Conservation (phyloP, 35 echinoderm and acorn worm species). For the Apostichopus parvimensis region DNA sequence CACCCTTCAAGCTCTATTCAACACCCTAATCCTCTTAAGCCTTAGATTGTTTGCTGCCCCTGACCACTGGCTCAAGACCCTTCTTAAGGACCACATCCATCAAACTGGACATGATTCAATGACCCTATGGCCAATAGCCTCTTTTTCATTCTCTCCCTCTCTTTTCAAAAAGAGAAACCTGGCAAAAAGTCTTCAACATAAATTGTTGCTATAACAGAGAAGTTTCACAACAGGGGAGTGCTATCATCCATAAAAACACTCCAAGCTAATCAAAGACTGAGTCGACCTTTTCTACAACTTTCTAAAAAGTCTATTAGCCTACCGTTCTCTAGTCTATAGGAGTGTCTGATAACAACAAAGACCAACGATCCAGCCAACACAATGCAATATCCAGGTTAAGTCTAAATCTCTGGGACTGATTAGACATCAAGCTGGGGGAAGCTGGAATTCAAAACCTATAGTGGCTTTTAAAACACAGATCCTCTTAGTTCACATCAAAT, state of each 20-base stretch:
- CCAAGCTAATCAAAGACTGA: neutral
- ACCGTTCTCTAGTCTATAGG: too few relatives aligned
- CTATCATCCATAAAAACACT: neutral
- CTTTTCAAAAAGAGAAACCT: neutral
- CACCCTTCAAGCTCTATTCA: constrained; percentile 5
- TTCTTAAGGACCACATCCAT: constrained; percentile 1
- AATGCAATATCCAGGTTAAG: neutral
- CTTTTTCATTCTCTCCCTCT: neutral
- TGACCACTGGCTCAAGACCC: constrained; percentile 7
- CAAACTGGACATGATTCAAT: neutral
- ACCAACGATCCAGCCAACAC: neutral
- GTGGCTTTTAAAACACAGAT: neutral
- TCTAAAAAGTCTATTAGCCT: too few relatives aligned
- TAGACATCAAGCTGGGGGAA: neutral
- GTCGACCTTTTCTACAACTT: neutral
- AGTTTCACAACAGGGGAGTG: neutral
- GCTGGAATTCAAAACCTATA: neutral
- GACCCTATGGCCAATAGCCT: neutral
- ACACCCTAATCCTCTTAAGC: neutral
- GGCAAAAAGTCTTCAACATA: neutral
- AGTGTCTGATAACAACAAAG: too few relatives aligned
- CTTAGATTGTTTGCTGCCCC: neutral
- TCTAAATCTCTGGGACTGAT: neutral
- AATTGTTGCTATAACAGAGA: constrained; percentile 34
- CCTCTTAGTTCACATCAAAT: neutral